These are phyloP conservation scores for Hyalella azteca DNA, from an alignment of 2,888 invertebrate genomes.

Conservation along the genomic window DNA sequence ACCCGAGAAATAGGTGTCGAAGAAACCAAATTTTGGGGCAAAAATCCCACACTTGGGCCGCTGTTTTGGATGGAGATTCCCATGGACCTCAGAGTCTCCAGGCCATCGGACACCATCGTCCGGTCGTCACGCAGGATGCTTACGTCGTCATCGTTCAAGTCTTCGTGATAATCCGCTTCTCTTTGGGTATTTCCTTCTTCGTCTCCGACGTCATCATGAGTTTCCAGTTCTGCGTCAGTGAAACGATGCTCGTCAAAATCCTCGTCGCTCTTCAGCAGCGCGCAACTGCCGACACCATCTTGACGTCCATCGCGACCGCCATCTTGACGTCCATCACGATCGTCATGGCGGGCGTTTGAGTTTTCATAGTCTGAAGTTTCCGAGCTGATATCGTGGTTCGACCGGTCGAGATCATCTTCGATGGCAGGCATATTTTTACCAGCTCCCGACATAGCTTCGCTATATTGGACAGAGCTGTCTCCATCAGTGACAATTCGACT, in stretches of 20 bases:
- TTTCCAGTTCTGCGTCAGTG: not conserved
- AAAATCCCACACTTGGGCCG: not conserved
- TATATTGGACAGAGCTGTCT: not conserved
- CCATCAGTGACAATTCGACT: not conserved
- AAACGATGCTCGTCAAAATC: not conserved
- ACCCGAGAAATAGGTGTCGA: not conserved
- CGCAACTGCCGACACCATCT: not conserved
- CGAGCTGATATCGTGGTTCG: too few relatives aligned
- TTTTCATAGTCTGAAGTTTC: too few relatives aligned
- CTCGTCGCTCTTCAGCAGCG: not conserved
- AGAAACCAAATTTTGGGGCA: not conserved
- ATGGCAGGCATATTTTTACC: not conserved
- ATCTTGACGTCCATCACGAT: not conserved
- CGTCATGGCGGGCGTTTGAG: too few relatives aligned
- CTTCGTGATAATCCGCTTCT: not conserved
- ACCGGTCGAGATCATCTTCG: not conserved
- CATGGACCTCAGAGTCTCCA: not conserved
- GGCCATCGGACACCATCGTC: not conserved
- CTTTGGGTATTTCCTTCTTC: not conserved
- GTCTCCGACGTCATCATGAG: not conserved
- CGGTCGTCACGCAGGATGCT: slow-evolving; percentile 12
- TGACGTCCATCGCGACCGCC: not conserved
- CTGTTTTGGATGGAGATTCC: not conserved
- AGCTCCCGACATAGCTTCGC: not conserved
- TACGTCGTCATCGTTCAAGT: not conserved